These are phyloP conservation scores for Sipha maydis DNA, from an alignment of 2,888 invertebrate genomes.

Conservation along the genomic window DNA sequence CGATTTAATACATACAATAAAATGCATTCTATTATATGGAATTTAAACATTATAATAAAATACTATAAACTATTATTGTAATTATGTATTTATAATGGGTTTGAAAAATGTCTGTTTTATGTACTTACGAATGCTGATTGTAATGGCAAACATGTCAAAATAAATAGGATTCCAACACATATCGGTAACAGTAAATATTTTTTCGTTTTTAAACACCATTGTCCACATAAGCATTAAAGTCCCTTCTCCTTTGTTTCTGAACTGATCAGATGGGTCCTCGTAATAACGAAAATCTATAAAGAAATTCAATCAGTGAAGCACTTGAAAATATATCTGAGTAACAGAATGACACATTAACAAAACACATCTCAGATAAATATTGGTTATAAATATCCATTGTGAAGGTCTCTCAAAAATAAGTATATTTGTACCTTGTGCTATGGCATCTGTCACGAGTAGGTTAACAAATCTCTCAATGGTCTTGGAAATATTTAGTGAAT, in stretches of 20 bases:
- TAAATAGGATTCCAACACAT: slow-evolving; percentile 89
- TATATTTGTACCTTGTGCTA: slow-evolving; percentile 74
- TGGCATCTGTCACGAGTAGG: slow-evolving; percentile 93
- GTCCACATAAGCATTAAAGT: slow-evolving; percentile 94
- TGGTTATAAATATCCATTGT: not conserved
- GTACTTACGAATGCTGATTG: slow-evolving; percentile 87
- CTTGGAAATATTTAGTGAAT: slow-evolving; percentile 72
- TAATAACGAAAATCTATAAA: slow-evolving; percentile 89
- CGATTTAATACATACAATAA: too few relatives aligned
- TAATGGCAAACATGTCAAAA: slow-evolving; percentile 90
- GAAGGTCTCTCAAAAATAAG: not conserved
- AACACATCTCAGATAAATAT: not conserved
- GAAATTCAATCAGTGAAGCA: not conserved
- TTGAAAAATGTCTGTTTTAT: not conserved
- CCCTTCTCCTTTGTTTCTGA: slow-evolving; percentile 90
- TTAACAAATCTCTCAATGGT: slow-evolving; percentile 93
- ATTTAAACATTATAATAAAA: too few relatives aligned
- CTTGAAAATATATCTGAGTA: not conserved
- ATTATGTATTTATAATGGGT: too few relatives aligned
- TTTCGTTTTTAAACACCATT: slow-evolving; percentile 85
- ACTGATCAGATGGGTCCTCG: slow-evolving; percentile 96
- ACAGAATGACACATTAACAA: not conserved
- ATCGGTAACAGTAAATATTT: slow-evolving; percentile 86
- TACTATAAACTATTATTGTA: too few relatives aligned
- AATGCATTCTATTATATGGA: too few relatives aligned